Evolutionary conservation across 2,888 invertebrate genomes (phyloP), one percentile per base, ranked within the genome.

Genomic region (Myopa testacea): DNA sequence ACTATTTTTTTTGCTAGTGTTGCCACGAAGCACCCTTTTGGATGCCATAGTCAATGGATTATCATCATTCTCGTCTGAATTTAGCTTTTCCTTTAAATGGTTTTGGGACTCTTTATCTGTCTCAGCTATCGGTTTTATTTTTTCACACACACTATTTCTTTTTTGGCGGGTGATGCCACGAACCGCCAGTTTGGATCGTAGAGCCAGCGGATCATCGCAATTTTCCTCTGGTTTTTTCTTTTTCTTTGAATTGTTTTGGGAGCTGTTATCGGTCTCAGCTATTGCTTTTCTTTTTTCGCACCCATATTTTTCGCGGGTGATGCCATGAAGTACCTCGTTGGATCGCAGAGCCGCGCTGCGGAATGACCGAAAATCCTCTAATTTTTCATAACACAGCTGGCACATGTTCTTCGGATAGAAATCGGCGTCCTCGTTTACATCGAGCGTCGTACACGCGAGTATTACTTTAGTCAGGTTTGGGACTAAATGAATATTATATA

Each of bases 351-450:
- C 85, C 50, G 85, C 81, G 58, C 79, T 75, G 14, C 86, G 84
- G 3, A 87, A 84, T 50, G 83, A 81, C 63, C 84, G 83, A 68
- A 86, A 85, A n/a, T 85, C 84, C 19, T 82, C 79, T 12, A 87
- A 65, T n/a, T 84, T 84, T 67, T 83, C 82, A 78, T 84, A 86
- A 70, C 87, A 87, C 68, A 84, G 74, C 16, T 83, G 80, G 78
- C 87, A 87, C 14, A 87, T 82, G 6, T 82, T 78, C 45, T 84
- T 83, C 0, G 87, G 87, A 70, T 84, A 86, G 8, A 69, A 76
- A 5, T 84, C 81, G 4, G 80, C 78, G 52, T 85, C 82, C 74
- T 83, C 81, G 38, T 81, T 69, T 4, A 84, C 78, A 78, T 87
- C 85, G 74, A 87, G 80, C 4, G 83, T 82, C 34, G 87, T 84